These are phyloP conservation scores for Tenthredo scrophulariae DNA, from an alignment of 2,888 invertebrate genomes.

Conservation along the genomic window DNA sequence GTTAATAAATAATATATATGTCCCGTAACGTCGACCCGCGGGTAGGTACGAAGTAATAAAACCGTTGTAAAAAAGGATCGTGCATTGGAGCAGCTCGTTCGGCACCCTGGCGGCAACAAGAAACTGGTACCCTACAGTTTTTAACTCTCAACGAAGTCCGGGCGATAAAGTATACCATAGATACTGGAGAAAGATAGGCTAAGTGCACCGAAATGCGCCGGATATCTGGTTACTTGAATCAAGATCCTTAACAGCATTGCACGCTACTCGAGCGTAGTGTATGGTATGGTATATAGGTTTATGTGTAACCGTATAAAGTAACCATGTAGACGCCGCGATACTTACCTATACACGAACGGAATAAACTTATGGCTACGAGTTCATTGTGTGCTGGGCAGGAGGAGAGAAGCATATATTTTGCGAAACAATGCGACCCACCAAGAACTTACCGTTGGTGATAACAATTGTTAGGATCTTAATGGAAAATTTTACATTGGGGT, in stretches of 20 bases:
- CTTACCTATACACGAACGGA: background rate
- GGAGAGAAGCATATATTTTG: background rate
- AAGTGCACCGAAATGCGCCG: constrained; percentile 51
- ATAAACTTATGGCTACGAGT: background rate
- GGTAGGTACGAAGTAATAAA: constrained; percentile 12
- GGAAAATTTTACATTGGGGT: background rate
- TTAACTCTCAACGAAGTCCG: constrained; percentile 15
- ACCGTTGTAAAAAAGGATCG: constrained; percentile 23
- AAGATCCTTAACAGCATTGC: constrained; percentile 43
- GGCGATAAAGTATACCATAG: constrained; percentile 33
- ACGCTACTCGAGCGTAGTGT: constrained; percentile 12
- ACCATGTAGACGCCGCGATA: background rate
- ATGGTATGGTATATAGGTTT: background rate
- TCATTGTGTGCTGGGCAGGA: background rate
- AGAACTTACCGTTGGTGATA: background rate
- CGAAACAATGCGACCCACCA: background rate
- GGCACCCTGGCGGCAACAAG: constrained; percentile 9
- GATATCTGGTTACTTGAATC: constrained; percentile 52
- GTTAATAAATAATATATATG: background rate
- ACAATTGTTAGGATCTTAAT: background rate
- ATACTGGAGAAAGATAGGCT: constrained; percentile 44
- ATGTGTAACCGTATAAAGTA: background rate
- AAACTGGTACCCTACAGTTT: constrained; percentile 34
- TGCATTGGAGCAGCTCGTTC: background rate
- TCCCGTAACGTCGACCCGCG: background rate